A percentile compares a stretch with the other conserved stretches of the same genome.
These are phyloP conservation scores for Sitophilus oryzae DNA, from an alignment of 1,140 invertebrate genomes.

Conservation along the genomic window DNA sequence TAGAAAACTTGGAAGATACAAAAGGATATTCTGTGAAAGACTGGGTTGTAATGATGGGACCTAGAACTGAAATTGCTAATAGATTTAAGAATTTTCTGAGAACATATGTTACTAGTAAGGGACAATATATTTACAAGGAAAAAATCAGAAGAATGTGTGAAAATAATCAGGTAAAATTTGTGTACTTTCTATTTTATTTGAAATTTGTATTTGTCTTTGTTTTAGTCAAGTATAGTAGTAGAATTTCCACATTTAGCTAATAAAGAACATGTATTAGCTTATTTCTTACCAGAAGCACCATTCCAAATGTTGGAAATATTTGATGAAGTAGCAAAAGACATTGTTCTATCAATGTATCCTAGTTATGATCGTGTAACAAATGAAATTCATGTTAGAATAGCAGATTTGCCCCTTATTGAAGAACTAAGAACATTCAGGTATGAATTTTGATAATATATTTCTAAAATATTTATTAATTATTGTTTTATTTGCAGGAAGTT, in stretches of 20 bases:
- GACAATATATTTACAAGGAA: slow-evolving; percentile 87
- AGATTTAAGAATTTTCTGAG: slow-evolving; percentile 93
- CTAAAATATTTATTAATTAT: slow-evolving; percentile 9
- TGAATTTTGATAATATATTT: slow-evolving; percentile 19
- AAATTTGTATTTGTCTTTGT: slow-evolving; percentile 16
- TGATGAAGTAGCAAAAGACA: slow-evolving; percentile 90
- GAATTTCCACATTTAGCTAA: slow-evolving; percentile 87
- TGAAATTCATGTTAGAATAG: slow-evolving; percentile 91
- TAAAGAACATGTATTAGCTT: slow-evolving; percentile 89
- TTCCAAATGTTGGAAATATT: slow-evolving; percentile 93
- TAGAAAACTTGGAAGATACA: slow-evolving; percentile 96
- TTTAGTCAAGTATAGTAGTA: slow-evolving; percentile 81
- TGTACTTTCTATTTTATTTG: not conserved
- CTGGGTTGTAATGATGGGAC: slow-evolving; percentile 95
- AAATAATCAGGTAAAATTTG: slow-evolving; percentile 57
- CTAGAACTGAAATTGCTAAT: slow-evolving; percentile 92
- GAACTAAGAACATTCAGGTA: slow-evolving; percentile 88
- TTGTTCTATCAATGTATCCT: slow-evolving; percentile 92
- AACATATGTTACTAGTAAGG: slow-evolving; percentile 81
- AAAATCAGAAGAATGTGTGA: slow-evolving; percentile 94
- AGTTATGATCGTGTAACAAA: slow-evolving; percentile 91
- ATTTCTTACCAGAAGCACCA: slow-evolving; percentile 96
- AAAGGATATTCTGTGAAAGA: slow-evolving; percentile 88
- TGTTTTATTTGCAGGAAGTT: slow-evolving; percentile 63
- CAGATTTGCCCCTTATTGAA: slow-evolving; percentile 92